These are phyloP conservation scores for Tachina lurida DNA, from an alignment of 2,888 invertebrate species.

Conservation along the genomic window DNA sequence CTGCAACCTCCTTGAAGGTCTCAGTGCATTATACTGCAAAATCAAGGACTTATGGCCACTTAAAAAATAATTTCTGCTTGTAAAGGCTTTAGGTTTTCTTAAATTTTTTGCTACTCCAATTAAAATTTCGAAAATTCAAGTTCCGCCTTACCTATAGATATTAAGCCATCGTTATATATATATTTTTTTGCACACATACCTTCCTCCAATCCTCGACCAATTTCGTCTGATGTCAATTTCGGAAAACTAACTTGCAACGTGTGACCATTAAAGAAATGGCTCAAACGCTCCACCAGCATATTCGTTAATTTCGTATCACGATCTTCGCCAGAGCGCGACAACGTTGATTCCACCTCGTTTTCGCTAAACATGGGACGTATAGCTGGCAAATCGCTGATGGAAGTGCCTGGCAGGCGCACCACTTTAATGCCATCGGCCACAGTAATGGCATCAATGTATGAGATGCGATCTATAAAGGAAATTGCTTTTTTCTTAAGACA, in stretches of 20 bases:
- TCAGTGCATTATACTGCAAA: too few relatives aligned
- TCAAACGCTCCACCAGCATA: slow-evolving; percentile 88
- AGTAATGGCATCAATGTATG: slow-evolving; percentile 87
- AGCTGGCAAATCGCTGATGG: slow-evolving; percentile 74
- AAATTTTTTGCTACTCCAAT: too few relatives aligned
- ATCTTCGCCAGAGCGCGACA: slow-evolving; percentile 86
- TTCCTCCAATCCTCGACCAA: slow-evolving; percentile 89
- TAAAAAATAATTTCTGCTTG: too few relatives aligned
- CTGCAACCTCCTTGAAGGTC: too few relatives aligned
- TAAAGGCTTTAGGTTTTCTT: too few relatives aligned
- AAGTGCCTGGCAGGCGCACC: slow-evolving; percentile 84
- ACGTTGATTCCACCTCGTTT: slow-evolving; percentile 87
- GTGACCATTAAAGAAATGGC: slow-evolving; percentile 89
- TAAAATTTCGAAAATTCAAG: too few relatives aligned
- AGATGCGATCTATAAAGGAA: slow-evolving; percentile 89
- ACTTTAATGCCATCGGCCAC: slow-evolving; percentile 88
- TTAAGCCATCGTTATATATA: too few relatives aligned
- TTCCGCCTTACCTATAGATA: too few relatives aligned
- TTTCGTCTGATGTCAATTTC: slow-evolving; percentile 87
- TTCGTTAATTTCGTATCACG: slow-evolving; percentile 87
- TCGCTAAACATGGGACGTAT: slow-evolving; percentile 84
- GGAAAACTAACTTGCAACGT: slow-evolving; percentile 91
- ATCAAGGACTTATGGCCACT: too few relatives aligned
- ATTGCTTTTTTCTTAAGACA: slow-evolving; percentile 93
- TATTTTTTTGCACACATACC: slow-evolving; percentile 83